These are phyloP conservation scores for Cyclura pinguis DNA, from an alignment of 2,797 vertebrate species.

Conservation along the genomic window DNA sequence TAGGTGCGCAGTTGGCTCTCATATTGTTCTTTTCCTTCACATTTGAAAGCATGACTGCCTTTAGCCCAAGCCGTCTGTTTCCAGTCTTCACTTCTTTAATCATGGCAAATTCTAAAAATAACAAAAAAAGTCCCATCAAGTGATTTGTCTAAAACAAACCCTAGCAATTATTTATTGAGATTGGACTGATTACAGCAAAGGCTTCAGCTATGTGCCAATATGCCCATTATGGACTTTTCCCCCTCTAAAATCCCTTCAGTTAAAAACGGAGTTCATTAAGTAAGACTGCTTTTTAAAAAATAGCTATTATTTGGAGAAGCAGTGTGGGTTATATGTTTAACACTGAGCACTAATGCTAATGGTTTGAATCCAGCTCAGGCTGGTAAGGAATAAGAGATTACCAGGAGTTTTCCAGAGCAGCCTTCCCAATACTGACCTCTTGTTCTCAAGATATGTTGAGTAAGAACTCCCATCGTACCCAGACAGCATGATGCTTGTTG, in stretches of 20 bases:
- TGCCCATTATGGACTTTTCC: slow-evolving; percentile 47
- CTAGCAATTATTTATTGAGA: slow-evolving; percentile 60
- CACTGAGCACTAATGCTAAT: background rate
- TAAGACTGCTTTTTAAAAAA: slow-evolving; percentile 29
- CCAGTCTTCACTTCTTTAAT: slow-evolving; percentile 53
- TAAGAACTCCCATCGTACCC: background rate
- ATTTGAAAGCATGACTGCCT: slow-evolving; percentile 43
- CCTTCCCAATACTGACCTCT: background rate
- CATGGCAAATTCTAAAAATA: slow-evolving; percentile 60
- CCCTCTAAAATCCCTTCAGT: background rate
- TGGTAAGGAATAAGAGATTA: background rate
- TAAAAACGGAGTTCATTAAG: slow-evolving; percentile 33
- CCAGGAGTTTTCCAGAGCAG: background rate
- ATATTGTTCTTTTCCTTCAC: slow-evolving; percentile 31
- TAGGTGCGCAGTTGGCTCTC: slow-evolving; percentile 34
- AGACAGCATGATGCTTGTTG: background rate
- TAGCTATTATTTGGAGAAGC: slow-evolving; percentile 24
- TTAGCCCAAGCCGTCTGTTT: slow-evolving; percentile 53
- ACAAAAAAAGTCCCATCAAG: slow-evolving; percentile 53
- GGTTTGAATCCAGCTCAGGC: background rate
- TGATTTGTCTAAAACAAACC: slow-evolving; percentile 52
- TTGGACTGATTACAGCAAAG: slow-evolving; percentile 54
- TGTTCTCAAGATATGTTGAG: background rate
- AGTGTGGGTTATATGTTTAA: slow-evolving; percentile 5
- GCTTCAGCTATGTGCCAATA: slow-evolving; percentile 32